Evolutionary conservation across 2,113 vertebrate species (phyloP).

Genomic region (Paraplagusia blochii): DNA sequence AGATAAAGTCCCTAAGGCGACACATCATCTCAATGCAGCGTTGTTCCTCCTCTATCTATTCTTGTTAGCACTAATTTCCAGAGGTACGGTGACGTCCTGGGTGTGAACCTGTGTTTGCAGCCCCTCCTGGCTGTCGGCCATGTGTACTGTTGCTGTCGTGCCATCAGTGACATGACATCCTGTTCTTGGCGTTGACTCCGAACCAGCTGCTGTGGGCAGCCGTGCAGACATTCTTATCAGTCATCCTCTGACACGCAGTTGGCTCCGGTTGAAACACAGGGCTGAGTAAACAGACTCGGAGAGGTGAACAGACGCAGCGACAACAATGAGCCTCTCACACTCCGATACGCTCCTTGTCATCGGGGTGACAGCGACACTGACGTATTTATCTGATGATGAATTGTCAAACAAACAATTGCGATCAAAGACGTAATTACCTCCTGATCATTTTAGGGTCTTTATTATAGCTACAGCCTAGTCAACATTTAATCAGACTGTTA

Average conservation of each 20-base stretch:
- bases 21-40: too few relatives aligned
- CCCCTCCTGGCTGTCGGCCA: slow-evolving; percentile 52
- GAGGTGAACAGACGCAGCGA: slow-evolving; percentile 13
- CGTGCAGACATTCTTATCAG: slow-evolving; percentile 61
- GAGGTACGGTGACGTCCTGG: too few relatives aligned
- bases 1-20: too few relatives aligned
- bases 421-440: background rate
- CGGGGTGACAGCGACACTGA: too few relatives aligned
- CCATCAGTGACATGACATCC: slow-evolving; percentile 62
- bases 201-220: slow-evolving; percentile 37
- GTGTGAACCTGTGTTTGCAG: slow-evolving; percentile 30
- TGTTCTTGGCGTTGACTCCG: slow-evolving; percentile 53
- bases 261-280: slow-evolving; percentile 39
- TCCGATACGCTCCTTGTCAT: slow-evolving; percentile 11
- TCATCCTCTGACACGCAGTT: slow-evolving; percentile 55
- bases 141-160: slow-evolving; percentile 27
- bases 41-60: too few relatives aligned
- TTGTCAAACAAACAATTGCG: background rate
- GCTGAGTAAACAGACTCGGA: slow-evolving; percentile 25
- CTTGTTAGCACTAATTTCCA: too few relatives aligned
- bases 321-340: slow-evolving; percentile 13
- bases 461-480: background rate
- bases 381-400: background rate
- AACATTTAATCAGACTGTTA: too few relatives aligned
- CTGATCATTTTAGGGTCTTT: background rate